Percentiles rank a stretch among this genome's conserved stretches.
phyloP scores from a whole-genome alignment of 1,140 invertebrate species.

The Leptopilina boulardi region DNA sequence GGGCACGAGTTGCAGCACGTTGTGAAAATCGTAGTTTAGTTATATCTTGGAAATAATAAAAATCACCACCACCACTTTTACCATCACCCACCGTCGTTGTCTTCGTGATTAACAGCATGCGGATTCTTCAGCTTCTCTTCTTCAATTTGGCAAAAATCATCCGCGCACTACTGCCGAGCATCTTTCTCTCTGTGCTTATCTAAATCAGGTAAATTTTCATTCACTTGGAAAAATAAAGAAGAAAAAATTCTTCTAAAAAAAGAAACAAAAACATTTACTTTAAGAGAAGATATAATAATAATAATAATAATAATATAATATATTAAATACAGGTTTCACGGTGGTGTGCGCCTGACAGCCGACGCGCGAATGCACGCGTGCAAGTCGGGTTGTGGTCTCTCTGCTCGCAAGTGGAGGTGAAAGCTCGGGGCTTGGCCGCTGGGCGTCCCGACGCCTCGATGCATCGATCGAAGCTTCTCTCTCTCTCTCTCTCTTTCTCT shows the following conservation, averaged over 20 bases:
- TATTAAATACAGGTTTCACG: neutral
- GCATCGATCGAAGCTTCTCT: slow-evolving; percentile 66
- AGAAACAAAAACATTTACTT: neutral
- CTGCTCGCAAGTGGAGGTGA: slow-evolving; percentile 55
- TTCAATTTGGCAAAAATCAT: slow-evolving; percentile 39
- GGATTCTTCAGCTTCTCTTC: slow-evolving; percentile 21
- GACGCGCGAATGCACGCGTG: slow-evolving; percentile 53
- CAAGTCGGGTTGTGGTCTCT: slow-evolving; percentile 50
- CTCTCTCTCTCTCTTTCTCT: slow-evolving; percentile 46
- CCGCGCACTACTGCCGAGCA: slow-evolving; percentile 44
- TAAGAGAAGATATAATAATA: neutral
- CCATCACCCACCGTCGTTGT: slow-evolving; percentile 48
- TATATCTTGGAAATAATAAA: slow-evolving; percentile 42
- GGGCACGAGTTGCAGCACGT: slow-evolving; percentile 45
- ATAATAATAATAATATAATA: neutral
- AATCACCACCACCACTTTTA: slow-evolving; percentile 49
- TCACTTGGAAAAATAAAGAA: neutral
- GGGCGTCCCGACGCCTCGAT: slow-evolving; percentile 67
- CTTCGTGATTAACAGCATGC: slow-evolving; percentile 38
- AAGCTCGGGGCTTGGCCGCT: slow-evolving; percentile 66
- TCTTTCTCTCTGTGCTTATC: slow-evolving; percentile 46
- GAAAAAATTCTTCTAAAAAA: neutral
- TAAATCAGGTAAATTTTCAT: slow-evolving; percentile 56
- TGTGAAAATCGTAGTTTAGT: slow-evolving; percentile 44
- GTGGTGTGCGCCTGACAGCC: slow-evolving; percentile 48